Base-by-base conservation (phyloP, 2,888 invertebrate species). In the Alitta virens region DNA sequence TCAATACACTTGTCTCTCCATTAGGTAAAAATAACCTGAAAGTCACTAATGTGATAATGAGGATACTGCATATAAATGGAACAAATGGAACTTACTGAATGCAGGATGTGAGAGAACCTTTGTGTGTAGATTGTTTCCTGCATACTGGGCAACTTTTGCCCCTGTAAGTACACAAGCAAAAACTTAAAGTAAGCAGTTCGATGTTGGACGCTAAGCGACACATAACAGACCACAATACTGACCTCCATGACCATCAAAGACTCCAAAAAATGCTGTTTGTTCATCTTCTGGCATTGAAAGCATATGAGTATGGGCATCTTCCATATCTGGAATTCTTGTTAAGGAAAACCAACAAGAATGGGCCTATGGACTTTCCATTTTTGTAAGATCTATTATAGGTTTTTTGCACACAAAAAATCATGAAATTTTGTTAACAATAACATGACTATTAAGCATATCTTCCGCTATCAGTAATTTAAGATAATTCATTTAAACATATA, bases 291-390 rank as follows among this genome's bases (percentile, higher is more conserved):
- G 83, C 16, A 84, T 68, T 0, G 94, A 90, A 18, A 99, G 84
- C 71, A 99, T 91, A 76, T 97, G 95, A 55, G 96, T 95, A 81
- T 99, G 99, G 0, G 95, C 92, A 84, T 99, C 99, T 85, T 99
- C 99, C 99, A 99, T 99, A 71, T 83, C 85, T 85, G 33, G 25
- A 9, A 54, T 16, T 18, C 46, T 46, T 46, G 46, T 46, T 46
- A 46, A 46, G n/a, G 52, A n/a, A 52, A 25, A 25, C 18, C n/a
- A n/a, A n/a, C n/a, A n/a, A n/a, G n/a, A n/a, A n/a, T n/a, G n/a
- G n/a, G n/a, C n/a, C n/a, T n/a, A n/a, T n/a, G n/a, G n/a, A n/a
- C n/a, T n/a, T n/a, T n/a, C n/a, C n/a, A n/a, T n/a, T n/a, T n/a
- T n/a, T n/a, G n/a, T n/a, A n/a, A n/a, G n/a, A n/a, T n/a, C n/a